phyloP scores from a whole-genome alignment of 2,113 vertebrate species.

The Corythornis cristatus region DNA sequence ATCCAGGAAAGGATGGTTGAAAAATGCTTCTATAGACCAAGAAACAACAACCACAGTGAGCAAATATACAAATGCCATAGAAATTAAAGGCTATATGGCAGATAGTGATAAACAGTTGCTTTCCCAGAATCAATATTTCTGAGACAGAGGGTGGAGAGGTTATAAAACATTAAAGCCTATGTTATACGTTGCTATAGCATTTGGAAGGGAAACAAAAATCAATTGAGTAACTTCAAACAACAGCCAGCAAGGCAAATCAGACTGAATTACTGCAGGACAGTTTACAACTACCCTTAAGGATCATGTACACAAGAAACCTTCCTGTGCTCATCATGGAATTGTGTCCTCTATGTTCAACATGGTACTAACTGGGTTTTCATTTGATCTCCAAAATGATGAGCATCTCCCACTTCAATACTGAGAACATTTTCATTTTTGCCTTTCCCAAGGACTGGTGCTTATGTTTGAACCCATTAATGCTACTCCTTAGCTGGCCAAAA shows the following conservation, averaged over 20 bases:
- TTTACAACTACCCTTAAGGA: background rate
- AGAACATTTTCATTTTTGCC: background rate
- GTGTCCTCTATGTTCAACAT: background rate
- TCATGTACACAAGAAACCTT: background rate
- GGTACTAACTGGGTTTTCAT: background rate
- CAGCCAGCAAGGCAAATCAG: slow-evolving; percentile 7
- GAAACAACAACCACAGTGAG: background rate
- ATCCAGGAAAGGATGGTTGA: slow-evolving; percentile 93
- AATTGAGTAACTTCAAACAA: slow-evolving; percentile 18
- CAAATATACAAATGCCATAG: background rate
- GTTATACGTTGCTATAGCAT: background rate
- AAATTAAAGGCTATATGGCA: background rate
- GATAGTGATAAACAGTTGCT: slow-evolving; percentile 6
- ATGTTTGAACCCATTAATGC: background rate
- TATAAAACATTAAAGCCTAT: slow-evolving; percentile 43
- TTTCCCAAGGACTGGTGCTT: background rate
- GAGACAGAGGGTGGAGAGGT: slow-evolving; percentile 15
- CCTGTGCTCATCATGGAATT: background rate
- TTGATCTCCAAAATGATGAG: background rate
- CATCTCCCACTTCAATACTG: background rate
- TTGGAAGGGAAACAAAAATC: slow-evolving; percentile 23
- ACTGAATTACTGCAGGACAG: background rate
- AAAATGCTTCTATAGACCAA: slow-evolving; percentile 86
- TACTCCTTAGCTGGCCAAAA: background rate
- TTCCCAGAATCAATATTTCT: slow-evolving; percentile 14